Conservation (phyloP, 2,113 vertebrate species). For the Rhinolophus sinicus region DNA sequence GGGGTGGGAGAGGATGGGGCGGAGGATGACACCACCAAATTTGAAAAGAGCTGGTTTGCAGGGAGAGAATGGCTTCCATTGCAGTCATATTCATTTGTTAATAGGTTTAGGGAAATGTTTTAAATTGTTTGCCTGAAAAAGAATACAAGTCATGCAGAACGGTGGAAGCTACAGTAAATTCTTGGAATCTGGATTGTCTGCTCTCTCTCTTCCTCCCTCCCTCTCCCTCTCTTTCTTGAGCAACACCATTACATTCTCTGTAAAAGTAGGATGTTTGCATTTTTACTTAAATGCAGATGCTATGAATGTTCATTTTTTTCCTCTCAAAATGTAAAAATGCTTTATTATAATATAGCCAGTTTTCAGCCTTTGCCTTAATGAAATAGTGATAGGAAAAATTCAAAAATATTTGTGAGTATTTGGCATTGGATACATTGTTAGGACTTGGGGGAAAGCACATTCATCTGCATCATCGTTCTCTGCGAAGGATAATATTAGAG, state of each 20-base stretch:
- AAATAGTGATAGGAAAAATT: not conserved
- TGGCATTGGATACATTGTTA: not conserved
- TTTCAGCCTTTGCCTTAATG: slow-evolving; percentile 44
- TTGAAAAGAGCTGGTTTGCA: not conserved
- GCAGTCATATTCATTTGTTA: not conserved
- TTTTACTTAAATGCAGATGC: not conserved
- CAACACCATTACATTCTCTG: not conserved
- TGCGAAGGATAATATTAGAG: not conserved
- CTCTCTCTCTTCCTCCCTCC: not conserved
- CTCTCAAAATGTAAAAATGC: slow-evolving; percentile 11
- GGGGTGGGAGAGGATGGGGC: not conserved
- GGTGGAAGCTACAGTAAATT: not conserved
- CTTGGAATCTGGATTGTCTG: not conserved
- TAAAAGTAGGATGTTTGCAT: not conserved
- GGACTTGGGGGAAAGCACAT: not conserved
- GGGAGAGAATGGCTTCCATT: not conserved
- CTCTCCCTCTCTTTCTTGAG: too few species aligned
- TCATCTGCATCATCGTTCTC: not conserved
- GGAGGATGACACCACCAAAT: accelerated
- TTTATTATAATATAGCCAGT: not conserved
- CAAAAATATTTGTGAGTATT: not conserved
- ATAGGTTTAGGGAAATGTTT: not conserved
- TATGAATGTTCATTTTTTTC: slow-evolving; percentile 2
- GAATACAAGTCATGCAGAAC: not conserved
- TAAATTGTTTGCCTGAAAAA: not conserved